A percentile compares a stretch with the other conserved stretches of the same genome.
phyloP scores from a whole-genome alignment of 1,140 invertebrate species.

The Orchesella cincta region DNA sequence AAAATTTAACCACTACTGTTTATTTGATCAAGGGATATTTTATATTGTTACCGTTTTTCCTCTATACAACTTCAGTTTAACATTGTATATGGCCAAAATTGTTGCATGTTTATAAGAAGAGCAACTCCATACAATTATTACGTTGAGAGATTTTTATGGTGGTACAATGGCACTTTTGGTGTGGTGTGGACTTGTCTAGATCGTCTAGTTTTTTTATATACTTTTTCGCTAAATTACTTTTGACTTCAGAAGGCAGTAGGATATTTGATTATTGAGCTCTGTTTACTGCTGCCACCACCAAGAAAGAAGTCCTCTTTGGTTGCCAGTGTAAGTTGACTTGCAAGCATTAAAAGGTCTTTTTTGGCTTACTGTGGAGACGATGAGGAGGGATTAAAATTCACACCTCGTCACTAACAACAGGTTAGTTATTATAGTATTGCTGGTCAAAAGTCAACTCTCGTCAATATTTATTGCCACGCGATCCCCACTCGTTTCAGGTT shows the following conservation, averaged over 20 bases:
- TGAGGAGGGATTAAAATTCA: constrained; percentile 13
- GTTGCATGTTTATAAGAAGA: neutral
- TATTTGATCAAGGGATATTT: neutral
- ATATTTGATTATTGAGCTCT: no score
- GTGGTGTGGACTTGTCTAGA: no score
- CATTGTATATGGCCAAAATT: neutral
- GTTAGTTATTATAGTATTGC: constrained; percentile 21
- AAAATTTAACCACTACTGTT: neutral
- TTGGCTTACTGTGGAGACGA: neutral
- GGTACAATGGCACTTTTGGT: neutral
- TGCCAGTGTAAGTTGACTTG: no score
- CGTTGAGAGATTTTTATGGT: neutral
- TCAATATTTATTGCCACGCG: constrained; percentile 29
- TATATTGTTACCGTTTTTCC: neutral
- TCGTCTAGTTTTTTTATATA: no score
- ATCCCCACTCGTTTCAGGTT: constrained; percentile 8
- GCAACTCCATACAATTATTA: neutral
- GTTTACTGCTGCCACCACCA: no score
- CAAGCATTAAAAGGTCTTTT: no score
- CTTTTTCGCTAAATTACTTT: no score
- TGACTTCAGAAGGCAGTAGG: no score
- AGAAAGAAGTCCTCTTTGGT: no score
- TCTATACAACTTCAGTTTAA: neutral
- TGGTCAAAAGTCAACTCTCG: constrained; percentile 22
- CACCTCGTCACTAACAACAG: constrained; percentile 25